Evolutionary conservation across 2,888 invertebrate species (phyloP).

Genomic region (Tethea ocularis): DNA sequence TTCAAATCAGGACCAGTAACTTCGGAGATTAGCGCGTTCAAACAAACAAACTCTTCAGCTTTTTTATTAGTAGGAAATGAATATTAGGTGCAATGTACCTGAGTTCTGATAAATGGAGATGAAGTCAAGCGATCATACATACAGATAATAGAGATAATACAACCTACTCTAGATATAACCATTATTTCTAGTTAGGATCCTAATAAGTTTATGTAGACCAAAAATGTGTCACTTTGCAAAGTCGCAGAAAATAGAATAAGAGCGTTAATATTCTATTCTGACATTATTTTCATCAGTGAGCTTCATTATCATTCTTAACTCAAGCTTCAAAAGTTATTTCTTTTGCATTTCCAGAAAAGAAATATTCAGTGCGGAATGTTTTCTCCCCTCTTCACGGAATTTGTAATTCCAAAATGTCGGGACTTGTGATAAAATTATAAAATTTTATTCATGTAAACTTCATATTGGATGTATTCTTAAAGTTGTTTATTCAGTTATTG

Average conservation of each 20-base stretch:
- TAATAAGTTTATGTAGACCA: neutral
- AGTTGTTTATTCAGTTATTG: neutral
- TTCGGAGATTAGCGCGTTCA: no score
- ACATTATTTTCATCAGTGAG: slow-evolving; percentile 5
- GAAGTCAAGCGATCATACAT: no score
- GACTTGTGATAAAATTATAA: slow-evolving; percentile 6
- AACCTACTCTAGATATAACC: no score
- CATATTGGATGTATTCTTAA: neutral
- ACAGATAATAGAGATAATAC: no score
- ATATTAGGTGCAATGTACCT: no score
- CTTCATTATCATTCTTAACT: slow-evolving; percentile 11
- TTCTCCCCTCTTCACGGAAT: neutral
- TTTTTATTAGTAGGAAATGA: no score
- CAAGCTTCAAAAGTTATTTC: slow-evolving; percentile 10
- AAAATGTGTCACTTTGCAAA: neutral
- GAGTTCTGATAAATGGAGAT: no score
- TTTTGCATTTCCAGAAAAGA: slow-evolving; percentile 3
- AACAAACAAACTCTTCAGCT: no score
- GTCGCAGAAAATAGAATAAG: slow-evolving; percentile 5
- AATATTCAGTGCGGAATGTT: slow-evolving; percentile 1
- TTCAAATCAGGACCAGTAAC: no score
- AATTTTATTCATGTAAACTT: slow-evolving; percentile 1
- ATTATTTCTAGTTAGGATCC: no score
- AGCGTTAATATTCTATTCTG: slow-evolving; percentile 5
- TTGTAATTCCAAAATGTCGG: slow-evolving; percentile 8